Base-by-base conservation (phyloP, 2,113 vertebrate species). In the Callocephalon fimbriatum region DNA sequence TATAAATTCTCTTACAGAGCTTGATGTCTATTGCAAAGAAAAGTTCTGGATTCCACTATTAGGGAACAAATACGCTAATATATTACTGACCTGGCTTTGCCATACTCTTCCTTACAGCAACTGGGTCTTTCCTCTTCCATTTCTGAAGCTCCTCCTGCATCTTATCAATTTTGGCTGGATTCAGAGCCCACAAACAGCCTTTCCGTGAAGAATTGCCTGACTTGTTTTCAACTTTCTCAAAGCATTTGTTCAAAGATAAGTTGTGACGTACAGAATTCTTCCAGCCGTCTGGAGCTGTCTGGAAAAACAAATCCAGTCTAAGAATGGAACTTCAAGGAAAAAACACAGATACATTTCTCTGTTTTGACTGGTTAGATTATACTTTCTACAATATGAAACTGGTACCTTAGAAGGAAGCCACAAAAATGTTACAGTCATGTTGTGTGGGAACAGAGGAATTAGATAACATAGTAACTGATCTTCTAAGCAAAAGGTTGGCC, bases 231-330 rank as follows among this genome's bases (percentile, higher is more conserved):
- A 99, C 99, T 91, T 99, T 99, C 97, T 99, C 99, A n/a, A 99
- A 99, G 96, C 99, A 99, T 92, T 99, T 99, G 98, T 99, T 99
- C 95, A 99, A 95, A 32, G 99, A 99, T 8, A 99, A 98, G 82
- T 99, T 99, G 98, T 99, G 99, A 58, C 99, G 99, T 54, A 99
- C 99, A 0, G 99, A 99, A 98, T 99, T 99, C 98, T 99, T 99
- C 99, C 99, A 99, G 38, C 99, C 99, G 32, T 99, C 99, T 6
- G 99, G 99, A 16, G 99, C 99, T 16, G 99, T 99, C 99, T 99
- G 96, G 95, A 96, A 93, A 95, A 95, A 94, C 58, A 95, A 95
- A 86, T 6, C 35, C 54, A 50, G 15, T 44, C 56, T 95, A 76
- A 87, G 80, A 94, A 40, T 50, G 74, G 86, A 63, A 44, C 47